Conservation (phyloP, 2,888 invertebrate genomes). For the Carterocephalus palaemon region DNA sequence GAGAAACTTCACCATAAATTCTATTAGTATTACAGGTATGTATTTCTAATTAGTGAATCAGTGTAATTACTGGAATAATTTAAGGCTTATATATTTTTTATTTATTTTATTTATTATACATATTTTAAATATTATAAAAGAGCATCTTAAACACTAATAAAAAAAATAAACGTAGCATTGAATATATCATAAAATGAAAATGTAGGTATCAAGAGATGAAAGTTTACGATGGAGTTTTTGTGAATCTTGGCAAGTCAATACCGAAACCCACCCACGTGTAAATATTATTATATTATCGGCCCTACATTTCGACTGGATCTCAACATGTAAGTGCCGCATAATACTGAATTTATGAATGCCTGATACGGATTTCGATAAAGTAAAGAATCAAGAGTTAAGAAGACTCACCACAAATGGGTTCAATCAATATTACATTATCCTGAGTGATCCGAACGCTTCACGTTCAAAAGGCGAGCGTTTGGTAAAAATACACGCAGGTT, state of each 20-base stretch:
- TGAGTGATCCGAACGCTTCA: slow-evolving; percentile 12
- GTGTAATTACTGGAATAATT: no score
- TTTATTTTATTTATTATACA: no score
- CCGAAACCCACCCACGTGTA: slow-evolving; percentile 19
- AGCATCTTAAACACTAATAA: no score
- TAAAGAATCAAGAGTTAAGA: slow-evolving; percentile 11
- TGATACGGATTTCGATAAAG: slow-evolving; percentile 12
- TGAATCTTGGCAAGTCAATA: slow-evolving; percentile 7
- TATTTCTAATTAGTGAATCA: no score
- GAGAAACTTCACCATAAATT: no score
- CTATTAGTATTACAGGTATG: no score
- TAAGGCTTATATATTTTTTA: no score
- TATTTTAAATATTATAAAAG: no score
- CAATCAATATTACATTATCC: slow-evolving; percentile 24
- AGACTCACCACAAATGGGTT: slow-evolving; percentile 17
- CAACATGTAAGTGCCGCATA: slow-evolving; percentile 17
- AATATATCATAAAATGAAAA: slow-evolving; percentile 6
- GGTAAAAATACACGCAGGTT: slow-evolving; percentile 11
- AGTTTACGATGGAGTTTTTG: slow-evolving; percentile 6
- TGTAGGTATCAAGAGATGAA: slow-evolving; percentile 1
- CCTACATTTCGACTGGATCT: slow-evolving; percentile 22
- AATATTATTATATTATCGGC: slow-evolving; percentile 15
- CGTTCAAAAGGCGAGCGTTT: slow-evolving; percentile 1
- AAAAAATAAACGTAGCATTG: no score
- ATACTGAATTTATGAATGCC: slow-evolving; percentile 21